Conservation (phyloP, 2,113 vertebrate genomes). For the Meles meles region DNA sequence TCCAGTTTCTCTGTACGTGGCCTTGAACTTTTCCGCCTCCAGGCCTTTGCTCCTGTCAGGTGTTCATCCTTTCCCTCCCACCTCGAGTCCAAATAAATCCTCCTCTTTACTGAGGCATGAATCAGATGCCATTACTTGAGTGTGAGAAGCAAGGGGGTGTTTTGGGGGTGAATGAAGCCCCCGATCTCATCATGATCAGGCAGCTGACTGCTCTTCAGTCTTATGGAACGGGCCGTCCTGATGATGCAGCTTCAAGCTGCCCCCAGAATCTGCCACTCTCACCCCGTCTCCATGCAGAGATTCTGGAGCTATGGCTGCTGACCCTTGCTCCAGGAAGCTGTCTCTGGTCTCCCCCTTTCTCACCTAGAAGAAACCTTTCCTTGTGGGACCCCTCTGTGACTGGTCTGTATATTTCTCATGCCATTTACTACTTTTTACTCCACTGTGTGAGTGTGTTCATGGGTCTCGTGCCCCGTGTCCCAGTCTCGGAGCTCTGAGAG, state of each 20-base stretch:
- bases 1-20: neutral
- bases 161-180: neutral
- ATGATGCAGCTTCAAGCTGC: neutral
- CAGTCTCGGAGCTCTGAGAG: neutral
- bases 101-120: neutral
- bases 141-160: neutral
- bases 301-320: neutral
- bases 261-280: neutral
- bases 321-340: neutral
- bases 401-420: neutral
- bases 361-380: neutral
- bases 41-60: neutral
- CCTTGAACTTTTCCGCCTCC: neutral
- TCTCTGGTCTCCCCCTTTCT: neutral
- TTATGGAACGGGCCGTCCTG: neutral
- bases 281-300: neutral
- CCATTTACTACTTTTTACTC: neutral
- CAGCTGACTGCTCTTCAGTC: neutral
- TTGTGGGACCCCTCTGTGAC: neutral
- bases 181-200: neutral
- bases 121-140: neutral
- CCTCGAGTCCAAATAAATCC: neutral
- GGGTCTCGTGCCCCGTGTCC: neutral
- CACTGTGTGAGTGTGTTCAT: neutral
- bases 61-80: neutral